Conservation (phyloP, 2,888 invertebrate species). For the Trichopoda pennipes region DNA sequence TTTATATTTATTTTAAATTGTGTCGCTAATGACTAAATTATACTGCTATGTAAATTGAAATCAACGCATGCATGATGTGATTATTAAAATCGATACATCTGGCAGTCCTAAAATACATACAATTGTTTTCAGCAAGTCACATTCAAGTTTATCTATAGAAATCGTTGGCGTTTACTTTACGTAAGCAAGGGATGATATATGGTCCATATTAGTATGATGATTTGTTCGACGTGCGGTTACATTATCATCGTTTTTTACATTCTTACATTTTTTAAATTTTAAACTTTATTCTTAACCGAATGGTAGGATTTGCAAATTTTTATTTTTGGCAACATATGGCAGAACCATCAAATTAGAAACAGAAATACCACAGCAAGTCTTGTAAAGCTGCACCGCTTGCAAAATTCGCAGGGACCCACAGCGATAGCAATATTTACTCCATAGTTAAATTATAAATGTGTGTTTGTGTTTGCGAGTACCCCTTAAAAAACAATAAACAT, state of each 20-base stretch:
- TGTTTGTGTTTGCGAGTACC: conserved; percentile 18
- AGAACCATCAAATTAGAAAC: conserved; percentile 73
- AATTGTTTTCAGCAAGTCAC: neutral
- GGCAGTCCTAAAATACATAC: no score
- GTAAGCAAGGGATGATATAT: conserved; percentile 56
- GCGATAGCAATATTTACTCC: conserved; percentile 39
- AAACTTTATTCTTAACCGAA: conserved; percentile 60
- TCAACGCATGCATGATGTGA: no score
- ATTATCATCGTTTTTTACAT: conserved; percentile 63
- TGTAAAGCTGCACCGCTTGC: conserved; percentile 39
- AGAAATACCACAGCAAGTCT: conserved; percentile 68
- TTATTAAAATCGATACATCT: neutral
- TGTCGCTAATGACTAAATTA: no score
- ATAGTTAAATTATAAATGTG: neutral
- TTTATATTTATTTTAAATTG: no score
- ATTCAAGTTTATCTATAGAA: conserved; percentile 46
- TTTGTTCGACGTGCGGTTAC: conserved; percentile 71
- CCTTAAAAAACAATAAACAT: conserved; percentile 47
- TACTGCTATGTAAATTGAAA: no score
- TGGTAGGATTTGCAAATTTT: conserved; percentile 71
- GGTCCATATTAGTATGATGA: conserved; percentile 60
- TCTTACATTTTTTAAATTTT: conserved; percentile 66
- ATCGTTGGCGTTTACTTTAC: conserved; percentile 48
- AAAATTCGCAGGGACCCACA: conserved; percentile 56
- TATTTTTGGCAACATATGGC: conserved; percentile 74